Evolutionary conservation across 2,113 vertebrate genomes (phyloP).

Genomic region (Lycaon pictus): DNA sequence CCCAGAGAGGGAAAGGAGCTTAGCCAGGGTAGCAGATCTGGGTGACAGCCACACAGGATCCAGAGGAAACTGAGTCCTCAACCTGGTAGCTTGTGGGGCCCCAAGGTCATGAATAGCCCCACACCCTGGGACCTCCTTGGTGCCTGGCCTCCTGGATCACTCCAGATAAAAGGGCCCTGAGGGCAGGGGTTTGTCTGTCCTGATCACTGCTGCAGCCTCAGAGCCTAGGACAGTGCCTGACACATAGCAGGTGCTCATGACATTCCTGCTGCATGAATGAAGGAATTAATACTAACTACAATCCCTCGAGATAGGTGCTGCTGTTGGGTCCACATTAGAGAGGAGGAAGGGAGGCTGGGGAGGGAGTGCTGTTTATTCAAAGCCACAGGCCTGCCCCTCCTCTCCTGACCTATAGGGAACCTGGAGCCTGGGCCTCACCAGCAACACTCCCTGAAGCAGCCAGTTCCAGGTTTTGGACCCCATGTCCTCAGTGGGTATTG

Average conservation of each 20-base stretch:
- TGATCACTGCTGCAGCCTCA: neutral
- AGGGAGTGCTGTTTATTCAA: neutral
- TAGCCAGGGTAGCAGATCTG: neutral
- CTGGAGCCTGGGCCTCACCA: neutral
- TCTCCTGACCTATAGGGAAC: neutral
- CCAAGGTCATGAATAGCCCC: neutral
- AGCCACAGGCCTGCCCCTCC: neutral
- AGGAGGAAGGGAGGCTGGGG: neutral
- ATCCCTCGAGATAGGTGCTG: fast-evolving
- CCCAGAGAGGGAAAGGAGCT: neutral
- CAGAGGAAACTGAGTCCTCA: neutral
- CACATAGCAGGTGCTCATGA: neutral
- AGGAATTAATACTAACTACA: too few relatives aligned
- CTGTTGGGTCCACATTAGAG: neutral
- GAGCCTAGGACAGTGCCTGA: neutral
- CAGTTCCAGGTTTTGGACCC: neutral
- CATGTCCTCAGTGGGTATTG: neutral
- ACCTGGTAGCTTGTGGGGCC: neutral
- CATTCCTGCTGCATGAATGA: neutral
- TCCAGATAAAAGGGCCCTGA: neutral
- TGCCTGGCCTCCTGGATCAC: neutral
- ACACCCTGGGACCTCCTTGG: fast-evolving
- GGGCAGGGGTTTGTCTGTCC: neutral
- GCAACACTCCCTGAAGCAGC: neutral
- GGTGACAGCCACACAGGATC: neutral